Evolutionary conservation across 92 coral and sea anemone genomes (phyloP).

Genomic region (Metridium senile): DNA sequence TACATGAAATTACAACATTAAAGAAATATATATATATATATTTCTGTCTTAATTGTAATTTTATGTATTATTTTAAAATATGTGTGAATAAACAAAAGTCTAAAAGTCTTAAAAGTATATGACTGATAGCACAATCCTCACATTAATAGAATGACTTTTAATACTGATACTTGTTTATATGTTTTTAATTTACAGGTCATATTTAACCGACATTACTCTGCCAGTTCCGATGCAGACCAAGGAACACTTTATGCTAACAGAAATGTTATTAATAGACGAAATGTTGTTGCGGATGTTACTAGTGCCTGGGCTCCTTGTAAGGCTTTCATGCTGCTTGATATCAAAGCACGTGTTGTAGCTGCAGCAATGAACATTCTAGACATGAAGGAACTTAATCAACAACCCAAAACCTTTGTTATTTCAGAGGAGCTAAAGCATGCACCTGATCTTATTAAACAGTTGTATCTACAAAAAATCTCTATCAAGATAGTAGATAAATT

Average conservation of each 20-base stretch:
- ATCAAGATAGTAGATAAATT: constrained; percentile 39
- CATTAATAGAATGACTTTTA: too few relatives aligned
- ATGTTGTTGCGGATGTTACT: constrained; percentile 53
- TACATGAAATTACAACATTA: too few relatives aligned
- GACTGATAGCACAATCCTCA: too few relatives aligned
- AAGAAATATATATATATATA: too few relatives aligned
- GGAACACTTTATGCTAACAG: constrained; percentile 59
- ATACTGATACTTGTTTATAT: too few relatives aligned
- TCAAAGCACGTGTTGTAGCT: constrained; percentile 51
- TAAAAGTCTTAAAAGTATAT: too few relatives aligned
- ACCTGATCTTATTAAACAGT: constrained; percentile 32
- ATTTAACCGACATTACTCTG: constrained; percentile 50
- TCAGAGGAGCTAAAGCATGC: constrained; percentile 34
- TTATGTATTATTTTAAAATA: too few relatives aligned
- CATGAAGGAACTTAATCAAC: constrained; percentile 34
- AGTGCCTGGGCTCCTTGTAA: constrained; percentile 52
- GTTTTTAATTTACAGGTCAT: constrained; percentile 43
- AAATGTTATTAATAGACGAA: constrained; percentile 56
- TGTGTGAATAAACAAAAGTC: too few relatives aligned
- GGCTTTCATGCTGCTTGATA: constrained; percentile 48
- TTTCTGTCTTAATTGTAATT: too few relatives aligned
- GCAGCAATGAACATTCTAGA: constrained; percentile 49
- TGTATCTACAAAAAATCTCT: constrained; percentile 39
- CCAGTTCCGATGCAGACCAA: constrained; percentile 51
- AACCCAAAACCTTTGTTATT: constrained; percentile 30